These are phyloP conservation scores for Cecropterus lyciades DNA, from an alignment of 1,140 invertebrate genomes.

Conservation along the genomic window DNA sequence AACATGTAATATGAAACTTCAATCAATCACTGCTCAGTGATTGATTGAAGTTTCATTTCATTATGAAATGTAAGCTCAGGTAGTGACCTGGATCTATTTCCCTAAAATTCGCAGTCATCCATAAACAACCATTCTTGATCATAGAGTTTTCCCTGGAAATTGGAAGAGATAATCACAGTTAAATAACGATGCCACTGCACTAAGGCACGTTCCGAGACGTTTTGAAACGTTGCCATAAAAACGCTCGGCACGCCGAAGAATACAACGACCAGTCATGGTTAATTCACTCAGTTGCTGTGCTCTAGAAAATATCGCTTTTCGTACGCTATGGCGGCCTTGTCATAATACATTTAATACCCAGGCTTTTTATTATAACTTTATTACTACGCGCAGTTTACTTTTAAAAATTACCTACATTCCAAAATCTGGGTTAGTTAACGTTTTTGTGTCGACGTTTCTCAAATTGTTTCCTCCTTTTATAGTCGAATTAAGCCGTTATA, in stretches of 20 bases:
- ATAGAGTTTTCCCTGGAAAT: neutral
- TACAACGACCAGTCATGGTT: conserved; percentile 30
- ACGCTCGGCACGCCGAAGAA: conserved; percentile 13
- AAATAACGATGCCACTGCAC: conserved; percentile 3
- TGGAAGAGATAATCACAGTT: neutral
- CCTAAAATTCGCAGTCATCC: no score
- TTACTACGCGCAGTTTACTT: conserved; percentile 15
- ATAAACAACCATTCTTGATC: no score
- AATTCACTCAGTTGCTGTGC: conserved; percentile 16
- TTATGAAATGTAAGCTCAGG: no score
- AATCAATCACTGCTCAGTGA: no score
- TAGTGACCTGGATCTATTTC: neutral
- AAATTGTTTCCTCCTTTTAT: conserved; percentile 44
- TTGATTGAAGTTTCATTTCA: no score
- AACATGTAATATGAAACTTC: no score
- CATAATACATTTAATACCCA: conserved; percentile 25
- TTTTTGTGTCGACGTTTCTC: conserved; percentile 48
- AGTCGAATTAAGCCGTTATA: conserved; percentile 22
- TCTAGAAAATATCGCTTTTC: conserved; percentile 28
- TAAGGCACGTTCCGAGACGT: conserved; percentile 15
- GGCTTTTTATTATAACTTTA: conserved; percentile 18
- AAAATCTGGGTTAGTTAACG: conserved; percentile 48
- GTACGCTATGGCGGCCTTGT: conserved; percentile 18
- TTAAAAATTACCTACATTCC: conserved; percentile 39
- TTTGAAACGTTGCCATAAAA: conserved; percentile 24